Percentiles rank a stretch among this genome's conserved stretches.
Conservation (phyloP, 2,113 vertebrate species). For the Equus quagga region DNA sequence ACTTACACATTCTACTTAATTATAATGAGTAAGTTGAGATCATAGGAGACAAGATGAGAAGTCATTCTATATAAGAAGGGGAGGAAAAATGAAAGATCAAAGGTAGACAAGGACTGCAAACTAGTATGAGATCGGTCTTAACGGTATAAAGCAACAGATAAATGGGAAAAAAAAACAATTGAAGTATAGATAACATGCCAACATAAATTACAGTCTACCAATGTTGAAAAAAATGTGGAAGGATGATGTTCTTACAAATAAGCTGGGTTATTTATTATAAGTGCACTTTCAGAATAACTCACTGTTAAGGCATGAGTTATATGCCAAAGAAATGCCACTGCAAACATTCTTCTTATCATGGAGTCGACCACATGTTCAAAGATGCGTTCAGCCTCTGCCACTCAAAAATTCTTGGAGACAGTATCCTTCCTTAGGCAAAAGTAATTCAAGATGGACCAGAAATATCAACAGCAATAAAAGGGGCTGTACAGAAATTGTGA, state of each 20-base stretch:
- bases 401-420: neutral
- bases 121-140: neutral
- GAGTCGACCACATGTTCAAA: neutral
- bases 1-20: neutral
- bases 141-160: neutral
- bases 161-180: neutral
- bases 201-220: neutral
- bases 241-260: neutral
- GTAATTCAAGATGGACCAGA: neutral
- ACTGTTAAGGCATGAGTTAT: neutral
- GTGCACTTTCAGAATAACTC: neutral
- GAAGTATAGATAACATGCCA: neutral
- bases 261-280: neutral
- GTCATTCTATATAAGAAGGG: neutral
- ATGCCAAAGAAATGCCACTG: neutral
- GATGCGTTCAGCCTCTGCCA: neutral
- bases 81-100: conserved; percentile 25
- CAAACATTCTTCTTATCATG: neutral
- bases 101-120: neutral
- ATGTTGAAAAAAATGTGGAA: neutral
- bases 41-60: neutral
- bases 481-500: neutral
- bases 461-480: neutral
- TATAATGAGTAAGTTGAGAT: neutral
- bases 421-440: neutral